A percentile compares a stretch with the other conserved stretches of the same genome.
phyloP scores from a whole-genome alignment of 2,888 invertebrate genomes.

The Brachypterus glaber region DNA sequence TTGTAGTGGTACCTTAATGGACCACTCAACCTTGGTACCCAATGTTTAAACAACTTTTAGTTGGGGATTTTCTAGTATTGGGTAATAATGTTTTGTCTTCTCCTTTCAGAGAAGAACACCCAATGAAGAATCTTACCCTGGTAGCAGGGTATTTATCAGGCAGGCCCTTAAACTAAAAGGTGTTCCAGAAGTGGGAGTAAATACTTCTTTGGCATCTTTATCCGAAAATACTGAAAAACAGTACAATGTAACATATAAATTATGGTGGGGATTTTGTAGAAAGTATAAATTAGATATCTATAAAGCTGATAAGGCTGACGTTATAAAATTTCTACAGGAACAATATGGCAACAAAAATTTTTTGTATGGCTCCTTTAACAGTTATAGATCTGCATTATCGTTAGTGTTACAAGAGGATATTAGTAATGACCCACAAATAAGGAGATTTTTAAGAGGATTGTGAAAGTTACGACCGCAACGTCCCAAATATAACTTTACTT shows the following conservation, averaged over 20 bases:
- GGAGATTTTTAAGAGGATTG: too few species aligned
- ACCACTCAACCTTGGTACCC: slow-evolving; percentile 14
- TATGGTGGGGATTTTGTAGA: slow-evolving; percentile 1
- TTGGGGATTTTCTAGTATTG: slow-evolving; percentile 1
- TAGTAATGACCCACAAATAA: too few species aligned
- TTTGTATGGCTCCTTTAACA: too few species aligned
- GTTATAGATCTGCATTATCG: too few species aligned
- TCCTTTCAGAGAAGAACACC: too few species aligned
- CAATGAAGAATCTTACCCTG: too few species aligned
- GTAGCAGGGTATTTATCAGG: slow-evolving; percentile 9
- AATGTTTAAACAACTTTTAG: slow-evolving; percentile 8
- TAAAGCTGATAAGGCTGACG: background rate
- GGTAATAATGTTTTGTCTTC: slow-evolving; percentile 8
- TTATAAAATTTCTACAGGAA: background rate
- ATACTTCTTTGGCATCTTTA: slow-evolving; percentile 2
- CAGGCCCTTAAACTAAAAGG: slow-evolving; percentile 1
- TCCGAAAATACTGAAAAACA: background rate
- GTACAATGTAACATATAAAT: background rate
- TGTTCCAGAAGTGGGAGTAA: background rate
- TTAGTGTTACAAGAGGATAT: too few species aligned
- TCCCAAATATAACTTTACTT: too few species aligned
- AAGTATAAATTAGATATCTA: background rate
- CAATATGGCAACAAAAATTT: too few species aligned
- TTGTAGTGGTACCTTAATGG: slow-evolving; percentile 11
- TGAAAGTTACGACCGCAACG: too few species aligned